Conservation (phyloP, 2,113 vertebrate genomes). For the Brevimyrus niger region DNA sequence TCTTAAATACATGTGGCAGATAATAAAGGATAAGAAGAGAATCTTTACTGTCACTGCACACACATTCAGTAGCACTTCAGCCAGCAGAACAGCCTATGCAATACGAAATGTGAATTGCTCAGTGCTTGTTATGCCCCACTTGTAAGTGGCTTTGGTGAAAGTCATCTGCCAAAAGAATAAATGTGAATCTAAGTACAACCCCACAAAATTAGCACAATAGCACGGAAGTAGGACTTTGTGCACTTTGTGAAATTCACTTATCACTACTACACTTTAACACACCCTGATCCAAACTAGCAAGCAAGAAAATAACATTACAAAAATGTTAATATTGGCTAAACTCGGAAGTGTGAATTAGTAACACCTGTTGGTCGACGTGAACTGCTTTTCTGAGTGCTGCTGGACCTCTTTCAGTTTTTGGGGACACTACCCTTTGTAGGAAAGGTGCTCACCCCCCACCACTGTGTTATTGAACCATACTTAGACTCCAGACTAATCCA, state of each 20-base stretch:
- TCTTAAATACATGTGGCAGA: not conserved
- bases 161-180: not conserved
- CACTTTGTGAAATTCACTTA: not conserved
- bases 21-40: not conserved
- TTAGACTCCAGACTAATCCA: not conserved
- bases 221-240: not conserved
- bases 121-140: not conserved
- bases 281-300: not conserved
- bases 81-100: not conserved
- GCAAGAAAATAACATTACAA: not conserved
- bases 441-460: not conserved
- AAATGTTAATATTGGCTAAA: not conserved
- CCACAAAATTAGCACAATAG: not conserved
- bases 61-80: not conserved
- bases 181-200: not conserved
- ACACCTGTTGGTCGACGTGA: not conserved
- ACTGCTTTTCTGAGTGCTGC: not conserved
- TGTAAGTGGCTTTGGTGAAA: not conserved
- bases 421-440: not conserved
- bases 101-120: not conserved
- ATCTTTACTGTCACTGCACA: not conserved
- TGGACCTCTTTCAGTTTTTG: not conserved
- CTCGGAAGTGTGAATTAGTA: not conserved
- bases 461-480: not conserved
- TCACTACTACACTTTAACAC: not conserved